Percentiles rank a stretch among this genome's conserved stretches.
These are phyloP conservation scores for Mellilla xanthometata DNA, from an alignment of 2,888 invertebrate genomes.

Conservation along the genomic window DNA sequence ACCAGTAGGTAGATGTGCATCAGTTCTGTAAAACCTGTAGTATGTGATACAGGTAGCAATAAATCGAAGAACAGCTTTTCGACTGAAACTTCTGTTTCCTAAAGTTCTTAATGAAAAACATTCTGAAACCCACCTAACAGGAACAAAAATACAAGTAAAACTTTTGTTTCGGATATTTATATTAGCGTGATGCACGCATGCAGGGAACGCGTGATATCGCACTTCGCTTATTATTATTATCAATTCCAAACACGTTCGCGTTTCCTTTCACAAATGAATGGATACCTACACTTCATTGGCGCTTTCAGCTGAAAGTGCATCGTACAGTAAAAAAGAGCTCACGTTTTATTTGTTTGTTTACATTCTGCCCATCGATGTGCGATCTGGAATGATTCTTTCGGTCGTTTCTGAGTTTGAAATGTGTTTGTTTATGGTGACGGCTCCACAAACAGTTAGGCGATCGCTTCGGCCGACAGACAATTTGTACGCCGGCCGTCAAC, in stretches of 20 bases:
- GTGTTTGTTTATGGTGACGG: constrained; percentile 13
- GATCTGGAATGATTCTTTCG: constrained; percentile 6
- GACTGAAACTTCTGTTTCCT: too few relatives aligned
- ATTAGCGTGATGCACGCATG: constrained; percentile 4
- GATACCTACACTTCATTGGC: constrained; percentile 4
- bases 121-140: neutral
- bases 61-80: too few relatives aligned
- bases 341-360: constrained; percentile 13
- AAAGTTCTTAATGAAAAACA: too few relatives aligned
- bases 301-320: constrained; percentile 15
- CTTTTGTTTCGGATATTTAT: too few relatives aligned
- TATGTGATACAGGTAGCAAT: too few relatives aligned
- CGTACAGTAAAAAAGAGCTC: constrained; percentile 1
- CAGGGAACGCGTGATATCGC: constrained; percentile 2
- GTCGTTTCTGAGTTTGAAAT: constrained; percentile 1
- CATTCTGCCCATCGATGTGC: constrained; percentile 2
- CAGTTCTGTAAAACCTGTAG: too few relatives aligned
- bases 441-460: constrained; percentile 8
- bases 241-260: constrained; percentile 1
- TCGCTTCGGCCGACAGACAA: constrained; percentile 9
- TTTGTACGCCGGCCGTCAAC: constrained; percentile 12
- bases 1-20: too few relatives aligned
- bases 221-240: constrained; percentile 8
- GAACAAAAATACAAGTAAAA: neutral
- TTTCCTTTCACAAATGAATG: constrained; percentile 7